phyloP scores from a whole-genome alignment of 2,113 vertebrate species.

The Ahaetulla prasina region DNA sequence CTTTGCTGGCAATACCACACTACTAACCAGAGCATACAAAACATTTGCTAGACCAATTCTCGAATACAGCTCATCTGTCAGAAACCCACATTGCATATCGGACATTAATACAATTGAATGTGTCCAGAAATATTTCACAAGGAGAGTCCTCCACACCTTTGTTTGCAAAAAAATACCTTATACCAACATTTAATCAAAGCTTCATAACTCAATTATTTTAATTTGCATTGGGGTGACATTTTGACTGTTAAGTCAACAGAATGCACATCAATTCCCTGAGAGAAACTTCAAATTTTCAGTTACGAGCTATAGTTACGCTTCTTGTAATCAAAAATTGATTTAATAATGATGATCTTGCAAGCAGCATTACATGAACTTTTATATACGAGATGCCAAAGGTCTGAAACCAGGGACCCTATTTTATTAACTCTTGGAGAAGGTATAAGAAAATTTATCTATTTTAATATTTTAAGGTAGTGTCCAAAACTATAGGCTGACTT shows the following conservation, averaged over 20 bases:
- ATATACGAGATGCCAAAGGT: not conserved
- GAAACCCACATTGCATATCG: no score
- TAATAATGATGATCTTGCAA: not conserved
- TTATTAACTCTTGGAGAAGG: not conserved
- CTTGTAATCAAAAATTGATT: not conserved
- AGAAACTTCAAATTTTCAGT: conserved; percentile 7
- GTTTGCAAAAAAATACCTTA: no score
- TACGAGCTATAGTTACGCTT: not conserved
- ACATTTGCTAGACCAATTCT: no score
- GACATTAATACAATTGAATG: no score
- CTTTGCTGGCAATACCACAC: no score
- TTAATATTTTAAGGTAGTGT: not conserved
- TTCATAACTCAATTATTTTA: not conserved
- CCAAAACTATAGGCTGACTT: not conserved
- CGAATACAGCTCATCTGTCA: no score
- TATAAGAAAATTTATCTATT: not conserved
- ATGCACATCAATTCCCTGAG: not conserved
- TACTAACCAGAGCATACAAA: no score
- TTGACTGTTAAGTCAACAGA: not conserved
- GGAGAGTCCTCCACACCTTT: no score
- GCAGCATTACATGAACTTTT: not conserved
- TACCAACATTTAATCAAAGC: not conserved
- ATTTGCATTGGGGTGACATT: not conserved
- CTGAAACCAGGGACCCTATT: not conserved
- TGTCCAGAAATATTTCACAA: no score